Evolutionary conservation across 2,888 invertebrate species (phyloP), one percentile per base, ranked within the genome.

Genomic region (Malacosoma neustria): DNA sequence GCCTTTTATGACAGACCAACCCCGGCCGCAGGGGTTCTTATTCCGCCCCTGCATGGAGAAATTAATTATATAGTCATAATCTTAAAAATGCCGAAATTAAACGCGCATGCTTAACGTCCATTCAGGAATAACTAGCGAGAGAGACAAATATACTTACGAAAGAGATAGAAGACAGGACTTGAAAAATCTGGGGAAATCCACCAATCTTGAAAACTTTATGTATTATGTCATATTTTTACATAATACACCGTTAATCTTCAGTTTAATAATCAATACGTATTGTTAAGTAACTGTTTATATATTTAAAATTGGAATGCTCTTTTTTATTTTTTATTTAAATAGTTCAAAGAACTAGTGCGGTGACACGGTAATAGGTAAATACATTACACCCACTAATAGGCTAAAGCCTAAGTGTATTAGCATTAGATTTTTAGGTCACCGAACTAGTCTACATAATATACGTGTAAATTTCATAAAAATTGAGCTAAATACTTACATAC

Each of bases 91-190:
- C 13, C 49, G 33, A 44, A 22, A 35, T 45, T 37, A 39, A 67
- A 40, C 37, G 81, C 82, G 82, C 82, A 81, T 79, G 80, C 61
- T 54, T 70, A 57, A 60, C 50, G 52, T 59, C 66, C 75, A 80
- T 82, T 81, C 64, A 77, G 72, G 68, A 75, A 76, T 55, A 61
- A 48, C 47, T 50, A 39, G 22, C 49, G 63, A 74, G 41, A 38
- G 63, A 51, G 71, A 75, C 48, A 22, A 22, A 42, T 37, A 39
- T 29, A 41, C 45, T 48, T 44, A 41, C 49, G 45, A 37, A 46
- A 48, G 46, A 9, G 22, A 22, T 22, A 22, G n/a, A 41, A 14
- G 12, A 45, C 39, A 57, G 55, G 54, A 63, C 56, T 55, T 58
- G 66, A 54, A 57, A 75, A 76, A 62, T 64, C 70, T 59, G 45